Evolutionary conservation across 2,888 invertebrate genomes (phyloP), one percentile per base, ranked within the genome.

Genomic region (Drosophila heteroneura): DNA sequence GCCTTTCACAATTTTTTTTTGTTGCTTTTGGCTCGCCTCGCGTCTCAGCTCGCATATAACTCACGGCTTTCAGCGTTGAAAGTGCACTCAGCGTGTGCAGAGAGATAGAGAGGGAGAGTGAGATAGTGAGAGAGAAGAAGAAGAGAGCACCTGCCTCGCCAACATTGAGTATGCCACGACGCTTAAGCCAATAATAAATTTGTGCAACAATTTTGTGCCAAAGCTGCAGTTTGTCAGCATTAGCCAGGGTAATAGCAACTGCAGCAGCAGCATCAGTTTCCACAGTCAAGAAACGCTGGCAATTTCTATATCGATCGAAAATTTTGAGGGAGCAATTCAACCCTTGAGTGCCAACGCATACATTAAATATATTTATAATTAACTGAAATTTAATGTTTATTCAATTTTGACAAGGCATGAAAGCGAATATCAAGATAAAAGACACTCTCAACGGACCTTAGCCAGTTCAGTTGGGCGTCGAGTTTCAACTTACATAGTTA

Each of bases 151-250:
- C 61, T 58, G 57, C 76, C 69, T 63, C 66, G 35, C 54, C 79
- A 56, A 52, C 67, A 22, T 67, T 76, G 67, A 76, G 67, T 71
- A 60, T 54, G 61, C 70, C 64, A 74, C 51, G 52, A 70, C 41
- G 54, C 60, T 74, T 86, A 89, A 86, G 86, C 88, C 90, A 86
- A 86, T 89, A 86, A 86, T 87, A 86, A 87, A 86, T 86, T 89
- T 89, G 77, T 74, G 73, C 80, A 79, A 82, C 85, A 89, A 89
- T 89, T 84, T 84, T 79, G 73, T 76, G 74, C 74, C 70, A 84
- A 87, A 87, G 87, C 90, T 89, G 90, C 88, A 86, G 80, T 89
- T 89, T 79, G 84, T 86, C 86, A 87, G 86, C 78, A 84, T 87
- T 89, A 89, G 84, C 63, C 62, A 60, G 41, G 62, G 59, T 66